These are phyloP conservation scores for Aphaenogaster ashmeadi DNA, from an alignment of 1,140 invertebrate genomes.

Conservation along the genomic window DNA sequence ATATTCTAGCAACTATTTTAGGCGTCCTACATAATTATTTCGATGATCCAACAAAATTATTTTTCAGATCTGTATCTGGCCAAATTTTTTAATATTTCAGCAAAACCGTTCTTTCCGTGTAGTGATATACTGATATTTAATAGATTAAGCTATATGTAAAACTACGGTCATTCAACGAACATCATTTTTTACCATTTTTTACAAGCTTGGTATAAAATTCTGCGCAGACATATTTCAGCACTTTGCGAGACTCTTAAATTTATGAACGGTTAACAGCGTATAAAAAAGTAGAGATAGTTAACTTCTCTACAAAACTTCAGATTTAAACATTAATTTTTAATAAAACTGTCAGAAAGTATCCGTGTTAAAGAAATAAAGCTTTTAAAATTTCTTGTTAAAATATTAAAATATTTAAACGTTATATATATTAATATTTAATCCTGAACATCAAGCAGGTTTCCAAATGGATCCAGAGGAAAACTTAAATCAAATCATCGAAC, in stretches of 20 bases:
- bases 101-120: too few species aligned
- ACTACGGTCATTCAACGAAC: constrained; percentile 1
- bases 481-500: constrained; percentile 24
- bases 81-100: too few species aligned
- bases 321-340: constrained; percentile 59
- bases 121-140: not conserved
- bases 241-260: constrained; percentile 52
- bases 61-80: too few species aligned
- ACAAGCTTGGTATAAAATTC: constrained; percentile 35
- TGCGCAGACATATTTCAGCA: constrained; percentile 35
- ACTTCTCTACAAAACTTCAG: constrained; percentile 37
- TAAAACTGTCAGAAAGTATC: constrained; percentile 32
- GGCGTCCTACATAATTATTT: too few species aligned
- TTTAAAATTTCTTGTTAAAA: constrained; percentile 31
- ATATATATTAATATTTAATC: constrained; percentile 36
- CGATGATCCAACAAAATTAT: too few species aligned
- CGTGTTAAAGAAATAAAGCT: constrained; percentile 30
- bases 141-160: constrained; percentile 14
- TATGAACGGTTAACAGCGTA: constrained; percentile 39
- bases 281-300: constrained; percentile 42
- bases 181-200: constrained; percentile 22
- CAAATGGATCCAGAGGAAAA: not conserved
- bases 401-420: constrained; percentile 49
- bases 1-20: too few species aligned
- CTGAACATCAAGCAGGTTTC: not conserved